phyloP scores from a whole-genome alignment of 2,888 invertebrate species.

The Tipula helvola region DNA sequence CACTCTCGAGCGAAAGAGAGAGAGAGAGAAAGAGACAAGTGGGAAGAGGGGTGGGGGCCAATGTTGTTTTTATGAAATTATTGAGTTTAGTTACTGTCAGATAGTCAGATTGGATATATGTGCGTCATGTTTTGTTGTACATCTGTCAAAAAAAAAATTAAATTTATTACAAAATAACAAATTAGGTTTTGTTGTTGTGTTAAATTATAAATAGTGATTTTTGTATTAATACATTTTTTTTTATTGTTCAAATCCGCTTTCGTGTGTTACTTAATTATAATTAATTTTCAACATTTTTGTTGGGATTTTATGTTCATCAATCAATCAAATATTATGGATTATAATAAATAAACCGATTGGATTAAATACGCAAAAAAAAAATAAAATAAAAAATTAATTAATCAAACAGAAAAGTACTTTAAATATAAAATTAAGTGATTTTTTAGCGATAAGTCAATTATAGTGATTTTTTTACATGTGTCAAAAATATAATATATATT shows the following conservation, averaged over 20 bases:
- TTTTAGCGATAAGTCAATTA: neutral
- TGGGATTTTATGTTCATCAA: neutral
- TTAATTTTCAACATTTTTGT: neutral
- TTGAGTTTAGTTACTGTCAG: slow-evolving; percentile 11
- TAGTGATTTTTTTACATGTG: neutral
- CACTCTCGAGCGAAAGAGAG: neutral
- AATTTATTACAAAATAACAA: neutral
- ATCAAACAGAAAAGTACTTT: neutral
- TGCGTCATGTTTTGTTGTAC: neutral
- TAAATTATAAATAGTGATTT: neutral
- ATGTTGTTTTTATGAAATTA: neutral
- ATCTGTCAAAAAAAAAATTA: neutral
- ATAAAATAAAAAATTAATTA: neutral
- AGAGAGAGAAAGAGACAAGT: too few species aligned
- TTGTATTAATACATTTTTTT: neutral
- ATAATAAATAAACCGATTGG: neutral
- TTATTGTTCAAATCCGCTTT: neutral
- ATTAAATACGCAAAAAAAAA: neutral
- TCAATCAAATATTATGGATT: neutral
- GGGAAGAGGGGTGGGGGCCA: neutral
- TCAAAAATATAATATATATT: neutral
- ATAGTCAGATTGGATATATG: neutral
- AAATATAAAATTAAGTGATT: neutral
- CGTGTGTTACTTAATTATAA: neutral
- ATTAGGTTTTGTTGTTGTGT: neutral